Evolutionary conservation across 2,888 invertebrate genomes (phyloP).

Genomic region (Troglohyphantes excavatus): DNA sequence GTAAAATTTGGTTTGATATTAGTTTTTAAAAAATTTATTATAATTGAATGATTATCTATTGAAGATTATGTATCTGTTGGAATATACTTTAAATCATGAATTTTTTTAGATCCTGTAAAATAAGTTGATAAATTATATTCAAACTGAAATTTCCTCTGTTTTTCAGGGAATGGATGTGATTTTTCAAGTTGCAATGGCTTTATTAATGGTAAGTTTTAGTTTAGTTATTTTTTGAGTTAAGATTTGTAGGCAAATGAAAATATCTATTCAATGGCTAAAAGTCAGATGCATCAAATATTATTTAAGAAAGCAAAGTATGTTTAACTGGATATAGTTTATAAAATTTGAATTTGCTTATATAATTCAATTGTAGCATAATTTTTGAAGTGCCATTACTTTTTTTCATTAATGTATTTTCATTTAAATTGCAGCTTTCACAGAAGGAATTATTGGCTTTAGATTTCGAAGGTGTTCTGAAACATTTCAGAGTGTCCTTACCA

Average conservation of each 20-base stretch:
- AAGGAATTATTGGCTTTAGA: conserved; percentile 95
- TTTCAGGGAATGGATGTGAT: conserved; percentile 96
- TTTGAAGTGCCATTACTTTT: background rate
- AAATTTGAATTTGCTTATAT: background rate
- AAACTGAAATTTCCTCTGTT: background rate
- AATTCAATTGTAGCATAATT: background rate
- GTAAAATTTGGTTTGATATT: no score
- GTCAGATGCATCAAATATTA: no score
- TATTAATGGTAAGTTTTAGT: conserved; percentile 91
- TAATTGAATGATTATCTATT: no score
- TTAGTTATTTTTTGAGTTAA: background rate
- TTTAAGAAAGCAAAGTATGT: no score
- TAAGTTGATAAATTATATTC: no score
- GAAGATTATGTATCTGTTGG: no score
- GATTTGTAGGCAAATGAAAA: no score
- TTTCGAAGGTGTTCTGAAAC: conserved; percentile 98
- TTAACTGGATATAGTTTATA: background rate
- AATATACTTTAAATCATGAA: no score
- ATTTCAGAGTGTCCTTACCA: conserved; percentile 97
- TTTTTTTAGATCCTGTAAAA: no score
- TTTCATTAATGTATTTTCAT: background rate
- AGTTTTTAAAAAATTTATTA: no score
- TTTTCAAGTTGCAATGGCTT: conserved; percentile 97
- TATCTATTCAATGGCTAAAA: no score
- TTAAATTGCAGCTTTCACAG: conserved; percentile 86